Evolutionary conservation across 2,888 invertebrate species (phyloP).

Genomic region (Aethes cnicana): DNA sequence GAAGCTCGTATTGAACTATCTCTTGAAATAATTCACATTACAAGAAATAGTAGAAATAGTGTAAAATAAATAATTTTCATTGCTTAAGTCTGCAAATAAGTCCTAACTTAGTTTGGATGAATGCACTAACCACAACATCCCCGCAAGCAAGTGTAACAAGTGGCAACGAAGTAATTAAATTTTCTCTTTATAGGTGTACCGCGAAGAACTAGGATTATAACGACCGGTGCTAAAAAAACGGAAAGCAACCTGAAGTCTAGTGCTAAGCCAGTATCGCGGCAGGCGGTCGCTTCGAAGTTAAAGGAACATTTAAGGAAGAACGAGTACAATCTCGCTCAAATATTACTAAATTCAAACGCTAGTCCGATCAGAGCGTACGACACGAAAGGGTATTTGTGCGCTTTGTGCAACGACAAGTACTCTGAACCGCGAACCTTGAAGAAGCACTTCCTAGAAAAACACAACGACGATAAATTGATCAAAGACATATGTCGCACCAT

Average conservation of each 20-base stretch:
- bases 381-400: conserved; percentile 52
- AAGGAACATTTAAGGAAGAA: conserved; percentile 43
- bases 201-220: conserved; percentile 42
- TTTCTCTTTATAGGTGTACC: conserved; percentile 49
- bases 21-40: too few relatives aligned
- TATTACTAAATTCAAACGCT: conserved; percentile 56
- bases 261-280: too few relatives aligned
- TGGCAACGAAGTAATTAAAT: conserved; percentile 18
- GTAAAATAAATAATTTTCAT: too few relatives aligned
- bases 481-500: conserved; percentile 38
- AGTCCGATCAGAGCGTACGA: conserved; percentile 51
- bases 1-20: too few relatives aligned
- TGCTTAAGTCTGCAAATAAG: too few relatives aligned
- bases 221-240: conserved; percentile 39
- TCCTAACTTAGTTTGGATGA: too few relatives aligned
- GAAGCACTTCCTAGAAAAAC: conserved; percentile 46
- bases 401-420: conserved; percentile 49
- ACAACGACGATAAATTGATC: conserved; percentile 47
- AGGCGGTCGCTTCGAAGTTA: too few relatives aligned
- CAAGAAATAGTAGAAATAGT: too few relatives aligned
- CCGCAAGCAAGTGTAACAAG: neutral
- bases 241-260: conserved; percentile 47
- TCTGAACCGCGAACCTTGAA: conserved; percentile 50
- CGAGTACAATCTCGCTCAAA: conserved; percentile 46
- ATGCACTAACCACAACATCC: neutral